Percentiles rank a stretch among this genome's conserved stretches.
phyloP scores from a whole-genome alignment of 2,888 invertebrate species.

The Strigamia transsilvanica region DNA sequence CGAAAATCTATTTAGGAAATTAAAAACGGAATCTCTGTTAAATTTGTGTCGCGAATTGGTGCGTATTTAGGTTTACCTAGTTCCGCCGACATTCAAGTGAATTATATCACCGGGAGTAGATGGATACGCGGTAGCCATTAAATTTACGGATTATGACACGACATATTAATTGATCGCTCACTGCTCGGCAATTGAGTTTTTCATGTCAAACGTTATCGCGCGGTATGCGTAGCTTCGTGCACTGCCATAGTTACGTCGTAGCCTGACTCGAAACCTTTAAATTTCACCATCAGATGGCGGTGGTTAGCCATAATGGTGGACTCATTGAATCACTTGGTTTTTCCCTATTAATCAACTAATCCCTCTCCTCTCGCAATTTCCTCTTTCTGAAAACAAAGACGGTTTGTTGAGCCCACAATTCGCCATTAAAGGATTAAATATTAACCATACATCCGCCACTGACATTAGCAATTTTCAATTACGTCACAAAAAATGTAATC shows the following conservation, averaged over 20 bases:
- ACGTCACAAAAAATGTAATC: not conserved
- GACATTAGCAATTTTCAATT: not conserved
- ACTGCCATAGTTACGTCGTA: not conserved
- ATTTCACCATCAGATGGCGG: no score
- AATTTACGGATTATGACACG: not conserved
- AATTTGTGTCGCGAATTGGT: not conserved
- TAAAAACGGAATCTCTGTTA: not conserved
- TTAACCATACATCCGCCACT: no score
- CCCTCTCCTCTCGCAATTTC: no score
- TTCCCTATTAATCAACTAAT: no score
- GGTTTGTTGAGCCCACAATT: no score
- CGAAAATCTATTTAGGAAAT: slow-evolving; percentile 71
- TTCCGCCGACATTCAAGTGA: slow-evolving; percentile 94
- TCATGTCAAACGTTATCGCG: not conserved
- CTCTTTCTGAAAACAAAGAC: no score
- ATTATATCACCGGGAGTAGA: slow-evolving; percentile 75
- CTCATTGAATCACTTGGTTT: no score
- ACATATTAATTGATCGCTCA: not conserved
- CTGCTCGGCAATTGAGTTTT: not conserved
- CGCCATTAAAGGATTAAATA: no score
- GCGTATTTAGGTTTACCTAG: slow-evolving; percentile 72
- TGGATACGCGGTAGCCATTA: slow-evolving; percentile 55
- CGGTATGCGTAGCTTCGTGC: not conserved
- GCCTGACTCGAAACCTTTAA: not conserved
- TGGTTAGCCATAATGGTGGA: no score